Evolutionary conservation across 1,140 invertebrate genomes (phyloP).

Genomic region (Drosophila pandora): DNA sequence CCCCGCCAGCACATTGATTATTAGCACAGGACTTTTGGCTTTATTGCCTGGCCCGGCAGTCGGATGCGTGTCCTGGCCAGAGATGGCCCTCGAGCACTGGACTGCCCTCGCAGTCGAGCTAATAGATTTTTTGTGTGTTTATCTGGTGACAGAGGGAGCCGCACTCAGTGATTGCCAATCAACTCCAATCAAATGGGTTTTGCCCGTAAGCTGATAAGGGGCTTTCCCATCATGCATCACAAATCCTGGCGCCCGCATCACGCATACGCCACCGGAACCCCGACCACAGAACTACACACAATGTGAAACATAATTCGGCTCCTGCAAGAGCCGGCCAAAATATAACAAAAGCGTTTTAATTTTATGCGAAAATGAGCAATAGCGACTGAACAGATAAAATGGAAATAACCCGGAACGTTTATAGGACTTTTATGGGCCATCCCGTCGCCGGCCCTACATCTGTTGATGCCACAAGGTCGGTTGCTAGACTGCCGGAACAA

Average conservation of each 20-base stretch:
- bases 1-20: constrained; percentile 43
- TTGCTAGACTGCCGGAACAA: constrained; percentile 14
- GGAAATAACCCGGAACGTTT: constrained; percentile 42
- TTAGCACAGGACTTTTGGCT: constrained; percentile 29
- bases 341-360: constrained; percentile 17
- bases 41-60: constrained; percentile 24
- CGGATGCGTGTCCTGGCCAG: constrained; percentile 32
- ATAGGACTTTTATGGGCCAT: constrained; percentile 38
- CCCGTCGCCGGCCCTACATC: constrained; percentile 32
- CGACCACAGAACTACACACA: constrained; percentile 32
- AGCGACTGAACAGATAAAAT: constrained; percentile 26
- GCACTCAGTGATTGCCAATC: constrained; percentile 68
- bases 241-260: constrained; percentile 43
- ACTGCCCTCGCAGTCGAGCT: constrained; percentile 56
- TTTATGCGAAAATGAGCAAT: constrained; percentile 40
- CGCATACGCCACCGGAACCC: constrained; percentile 58
- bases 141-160: constrained; percentile 36
- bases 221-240: constrained; percentile 43
- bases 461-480: constrained; percentile 47
- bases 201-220: constrained; percentile 58
- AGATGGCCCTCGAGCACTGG: constrained; percentile 28
- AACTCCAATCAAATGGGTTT: constrained; percentile 69
- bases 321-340: background rate
- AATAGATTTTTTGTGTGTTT: constrained; percentile 76
- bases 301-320: constrained; percentile 17